phyloP scores from a whole-genome alignment of 2,888 invertebrate genomes.

The Lasioglossum marginatum region DNA sequence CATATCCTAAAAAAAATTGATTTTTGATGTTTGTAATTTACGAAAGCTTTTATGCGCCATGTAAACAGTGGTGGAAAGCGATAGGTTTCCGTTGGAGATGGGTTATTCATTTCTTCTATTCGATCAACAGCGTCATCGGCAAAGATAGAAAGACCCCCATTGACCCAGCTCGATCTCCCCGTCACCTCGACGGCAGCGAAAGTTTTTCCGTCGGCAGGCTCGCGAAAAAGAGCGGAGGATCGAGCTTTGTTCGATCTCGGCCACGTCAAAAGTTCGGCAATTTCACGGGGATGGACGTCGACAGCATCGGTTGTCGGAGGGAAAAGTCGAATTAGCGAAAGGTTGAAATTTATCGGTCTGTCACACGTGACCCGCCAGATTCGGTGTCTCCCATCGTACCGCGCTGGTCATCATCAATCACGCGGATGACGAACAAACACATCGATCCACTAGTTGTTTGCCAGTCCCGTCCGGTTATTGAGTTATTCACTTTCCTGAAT shows the following conservation, averaged over 20 bases:
- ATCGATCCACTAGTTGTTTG: conserved; percentile 60
- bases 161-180: neutral
- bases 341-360: conserved; percentile 53
- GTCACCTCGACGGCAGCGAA: neutral
- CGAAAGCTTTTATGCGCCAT: too few relatives aligned
- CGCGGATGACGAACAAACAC: conserved; percentile 65
- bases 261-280: conserved; percentile 31
- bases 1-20: too few relatives aligned
- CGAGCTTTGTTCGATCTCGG: neutral
- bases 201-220: neutral
- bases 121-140: neutral
- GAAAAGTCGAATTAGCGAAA: conserved; percentile 47
- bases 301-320: conserved; percentile 2
- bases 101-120: neutral
- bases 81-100: neutral
- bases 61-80: neutral
- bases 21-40: too few relatives aligned
- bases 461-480: conserved; percentile 54
- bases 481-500: conserved; percentile 62
- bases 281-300: conserved; percentile 18
- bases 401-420: conserved; percentile 62
- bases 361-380: conserved; percentile 44
- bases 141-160: neutral
- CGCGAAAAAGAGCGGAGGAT: neutral
- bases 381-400: conserved; percentile 40